Evolutionary conservation across 2,888 invertebrate genomes (phyloP), one percentile per base, ranked within the genome.

Genomic region (Oxyteleia sp.): DNA sequence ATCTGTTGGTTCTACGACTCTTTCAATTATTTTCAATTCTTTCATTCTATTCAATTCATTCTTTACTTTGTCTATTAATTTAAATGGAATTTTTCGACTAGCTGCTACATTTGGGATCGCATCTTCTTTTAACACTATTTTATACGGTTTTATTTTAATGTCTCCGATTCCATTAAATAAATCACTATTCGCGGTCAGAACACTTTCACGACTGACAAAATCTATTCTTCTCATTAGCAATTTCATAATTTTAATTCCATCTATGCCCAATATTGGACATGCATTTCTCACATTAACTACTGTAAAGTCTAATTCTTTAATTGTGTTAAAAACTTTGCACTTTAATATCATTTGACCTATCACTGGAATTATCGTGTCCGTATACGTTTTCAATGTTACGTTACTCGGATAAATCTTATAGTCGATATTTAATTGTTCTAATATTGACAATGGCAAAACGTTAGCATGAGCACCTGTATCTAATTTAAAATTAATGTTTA

Each of bases 101-200:
- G 69, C 59, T 10, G 41, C 47, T 26, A 66, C 38, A 38, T 63
- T 72, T 0, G 79, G 80, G 51, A 41, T 20, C 26, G 59, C 79
- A 66, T 85, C 51, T 10, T 86, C 53, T 43, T 84, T 75, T 20
- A 88, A n/a, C 49, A 82, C 66, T n/a, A 88, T 87, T 5, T 84
- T 64, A 71, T 85, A 86, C 45, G 55, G 61, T 47, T 29, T 47
- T 32, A 79, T 72, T 32, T 69, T 53, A 18, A 89, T 66, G 26
- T 79, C 76, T 3, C 86, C 87, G 0, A 45, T 38, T 1, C 59
- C 61, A 57, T 80, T 61, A 66, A 86, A 85, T 5, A 55, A 11
- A 57, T 57, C 55, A 43, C 10, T 10, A 10, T 32, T 7, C 8
- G 3, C 8, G 1, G n/a, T 1, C 23, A 15, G 13, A 41, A 41